Evolutionary conservation across 2,888 invertebrate genomes (phyloP).

Genomic region (Acutogordius australiensis): DNA sequence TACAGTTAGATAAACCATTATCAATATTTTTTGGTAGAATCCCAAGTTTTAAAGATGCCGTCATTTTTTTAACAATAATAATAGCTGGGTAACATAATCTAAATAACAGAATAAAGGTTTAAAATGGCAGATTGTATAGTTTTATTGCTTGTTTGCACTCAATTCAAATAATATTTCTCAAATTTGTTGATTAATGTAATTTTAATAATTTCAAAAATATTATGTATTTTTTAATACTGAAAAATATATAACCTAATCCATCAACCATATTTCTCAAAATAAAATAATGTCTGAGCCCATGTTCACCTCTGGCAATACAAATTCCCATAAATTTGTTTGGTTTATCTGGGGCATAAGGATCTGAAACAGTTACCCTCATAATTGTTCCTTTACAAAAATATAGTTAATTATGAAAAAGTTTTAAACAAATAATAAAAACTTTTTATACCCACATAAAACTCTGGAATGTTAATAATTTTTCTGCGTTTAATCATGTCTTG

Average conservation of each 20-base stretch:
- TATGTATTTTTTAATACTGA: too few species aligned
- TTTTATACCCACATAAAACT: conserved; percentile 65
- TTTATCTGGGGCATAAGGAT: conserved; percentile 53
- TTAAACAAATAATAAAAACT: conserved; percentile 12
- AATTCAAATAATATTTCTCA: too few species aligned
- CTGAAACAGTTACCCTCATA: conserved; percentile 54
- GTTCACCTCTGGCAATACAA: conserved; percentile 52
- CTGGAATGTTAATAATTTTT: conserved; percentile 53
- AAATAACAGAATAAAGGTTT: too few species aligned
- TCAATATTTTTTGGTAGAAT: too few species aligned
- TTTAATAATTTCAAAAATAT: too few species aligned
- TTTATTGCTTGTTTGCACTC: too few species aligned
- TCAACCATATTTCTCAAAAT: conserved; percentile 70
- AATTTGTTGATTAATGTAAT: too few species aligned
- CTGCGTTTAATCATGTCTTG: conserved; percentile 65
- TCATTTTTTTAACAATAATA: too few species aligned
- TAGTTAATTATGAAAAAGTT: neutral
- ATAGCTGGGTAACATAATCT: too few species aligned
- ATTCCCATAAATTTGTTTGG: conserved; percentile 62
- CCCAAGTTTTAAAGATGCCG: too few species aligned
- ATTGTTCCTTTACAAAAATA: conserved; percentile 35
- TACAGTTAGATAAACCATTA: too few species aligned
- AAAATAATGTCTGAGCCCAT: conserved; percentile 53
- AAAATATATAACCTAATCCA: conserved; percentile 40
- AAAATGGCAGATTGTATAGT: too few species aligned